phyloP scores from a whole-genome alignment of 2,797 vertebrate genomes.

The Discoglossus pictus region DNA sequence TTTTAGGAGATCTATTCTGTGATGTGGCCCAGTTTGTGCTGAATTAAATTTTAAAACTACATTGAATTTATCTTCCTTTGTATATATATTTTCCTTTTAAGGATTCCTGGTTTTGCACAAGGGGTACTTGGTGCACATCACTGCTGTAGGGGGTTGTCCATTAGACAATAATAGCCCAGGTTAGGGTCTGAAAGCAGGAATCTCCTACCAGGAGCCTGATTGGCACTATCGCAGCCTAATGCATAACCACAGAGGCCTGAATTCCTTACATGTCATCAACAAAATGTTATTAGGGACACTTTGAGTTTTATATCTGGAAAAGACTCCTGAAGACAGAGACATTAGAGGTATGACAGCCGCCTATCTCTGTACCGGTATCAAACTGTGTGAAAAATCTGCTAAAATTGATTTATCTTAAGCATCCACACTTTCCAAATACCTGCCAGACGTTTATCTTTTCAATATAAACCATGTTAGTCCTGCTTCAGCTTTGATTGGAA shows the following conservation, averaged over 20 bases:
- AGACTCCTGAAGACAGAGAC: conserved; percentile 21
- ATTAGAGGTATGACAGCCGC: conserved; percentile 5
- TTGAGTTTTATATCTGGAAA: conserved; percentile 11
- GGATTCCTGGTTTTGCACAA: too few species aligned
- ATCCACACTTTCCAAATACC: conserved; percentile 44
- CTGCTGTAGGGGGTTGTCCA: too few species aligned
- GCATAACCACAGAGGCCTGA: conserved; percentile 3
- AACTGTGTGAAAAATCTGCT: conserved; percentile 39
- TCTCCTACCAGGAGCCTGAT: conserved; percentile 6
- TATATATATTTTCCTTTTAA: too few species aligned
- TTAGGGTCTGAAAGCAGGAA: neutral
- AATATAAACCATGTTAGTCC: conserved; percentile 59
- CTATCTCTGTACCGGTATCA: conserved; percentile 20
- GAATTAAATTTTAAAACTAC: too few species aligned
- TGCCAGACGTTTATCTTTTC: conserved; percentile 61
- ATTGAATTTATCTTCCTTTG: too few species aligned
- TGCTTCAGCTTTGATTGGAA: conserved; percentile 52
- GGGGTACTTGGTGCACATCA: too few species aligned
- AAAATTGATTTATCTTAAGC: conserved; percentile 43
- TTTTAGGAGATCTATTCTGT: too few species aligned
- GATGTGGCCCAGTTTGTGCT: too few species aligned
- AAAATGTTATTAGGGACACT: conserved; percentile 27
- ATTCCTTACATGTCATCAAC: conserved; percentile 28
- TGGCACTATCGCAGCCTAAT: conserved; percentile 9
- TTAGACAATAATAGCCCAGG: neutral